Base-by-base conservation (phyloP, 2,888 invertebrate species). In the Poecilobothrus nobilitatus region DNA sequence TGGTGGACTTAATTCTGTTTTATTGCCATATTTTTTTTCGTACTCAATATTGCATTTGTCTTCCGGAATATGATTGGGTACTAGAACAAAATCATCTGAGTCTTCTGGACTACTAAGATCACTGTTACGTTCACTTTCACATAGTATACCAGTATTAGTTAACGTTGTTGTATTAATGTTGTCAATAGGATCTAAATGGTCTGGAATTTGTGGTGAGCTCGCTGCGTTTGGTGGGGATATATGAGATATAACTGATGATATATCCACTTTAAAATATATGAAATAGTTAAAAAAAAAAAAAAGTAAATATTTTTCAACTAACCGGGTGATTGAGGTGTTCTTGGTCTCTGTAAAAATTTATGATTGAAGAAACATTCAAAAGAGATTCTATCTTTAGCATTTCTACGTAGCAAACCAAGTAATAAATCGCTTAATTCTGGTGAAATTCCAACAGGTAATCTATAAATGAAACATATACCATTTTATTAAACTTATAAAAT, bases 311-410 rank as follows among this genome's bases (percentile, higher is more conserved):
- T 3, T 41, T 15, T 37, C 21, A 37, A 71, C 65, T 72, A 76
- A 81, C 82, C 86, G 78, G 82, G 84, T 76, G 79, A 83, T 77
- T 78, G 85, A 77, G 76, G 84, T 74, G 80, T 84, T 80, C 79
- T 87, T 76, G 79, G 86, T 73, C 91, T 87, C 79, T 90, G 89
- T 73, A 93, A 84, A 84, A 98, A 99, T 66, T 91, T 88, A 83
- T 99, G 98, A 79, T 88, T 89, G 85, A 98, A 98, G 84, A 99
- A 98, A 72, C 90, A 89, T 77, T 96, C 95, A 82, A 98, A 99
- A 71, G 94, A 91, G 86, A 99, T 95, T 74, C 99, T 87, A 80
- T 99, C 97, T 78, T 90, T 89, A 66, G 98, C 91, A 83, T 94
- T 97, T 73, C 97, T 88, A 74, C 95, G 91, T 75, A 99, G 84